phyloP scores from a whole-genome alignment of 1,140 invertebrate genomes.

The Micrasema longulum region DNA sequence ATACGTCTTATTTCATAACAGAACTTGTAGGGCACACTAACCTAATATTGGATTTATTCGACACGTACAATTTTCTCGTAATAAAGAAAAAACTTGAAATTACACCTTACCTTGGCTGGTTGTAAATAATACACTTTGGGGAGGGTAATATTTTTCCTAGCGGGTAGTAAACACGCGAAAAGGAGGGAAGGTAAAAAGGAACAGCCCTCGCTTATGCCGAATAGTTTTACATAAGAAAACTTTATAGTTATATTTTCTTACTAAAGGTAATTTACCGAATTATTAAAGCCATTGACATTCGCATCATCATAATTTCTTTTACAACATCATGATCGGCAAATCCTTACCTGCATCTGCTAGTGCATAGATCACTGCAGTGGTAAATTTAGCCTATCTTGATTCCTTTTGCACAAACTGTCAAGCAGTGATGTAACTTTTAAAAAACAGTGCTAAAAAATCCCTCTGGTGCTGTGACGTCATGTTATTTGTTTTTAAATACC shows the following conservation, averaged over 20 bases:
- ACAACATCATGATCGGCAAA: too few species aligned
- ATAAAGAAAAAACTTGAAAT: conserved; percentile 52
- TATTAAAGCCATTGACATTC: too few species aligned
- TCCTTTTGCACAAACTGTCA: too few species aligned
- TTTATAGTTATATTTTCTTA: neutral
- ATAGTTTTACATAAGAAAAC: conserved; percentile 25
- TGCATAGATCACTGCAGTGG: too few species aligned
- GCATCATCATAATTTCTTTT: too few species aligned
- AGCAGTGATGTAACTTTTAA: too few species aligned
- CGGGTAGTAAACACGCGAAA: conserved; percentile 18
- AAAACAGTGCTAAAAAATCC: too few species aligned
- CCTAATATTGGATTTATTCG: conserved; percentile 35
- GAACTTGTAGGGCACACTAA: neutral
- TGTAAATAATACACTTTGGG: conserved; percentile 50
- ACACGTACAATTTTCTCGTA: conserved; percentile 42
- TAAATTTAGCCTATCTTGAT: too few species aligned
- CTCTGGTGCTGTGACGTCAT: too few species aligned
- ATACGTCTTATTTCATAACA: conserved; percentile 14
- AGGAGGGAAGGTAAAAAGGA: neutral
- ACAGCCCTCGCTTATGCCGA: conserved; percentile 8
- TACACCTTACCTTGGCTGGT: conserved; percentile 43
- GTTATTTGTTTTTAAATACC: too few species aligned
- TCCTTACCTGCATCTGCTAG: too few species aligned
- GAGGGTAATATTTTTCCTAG: conserved; percentile 30
- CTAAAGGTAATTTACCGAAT: too few species aligned